phyloP scores from a whole-genome alignment of 1,140 invertebrate species.

The Dendroctonus ponderosae region DNA sequence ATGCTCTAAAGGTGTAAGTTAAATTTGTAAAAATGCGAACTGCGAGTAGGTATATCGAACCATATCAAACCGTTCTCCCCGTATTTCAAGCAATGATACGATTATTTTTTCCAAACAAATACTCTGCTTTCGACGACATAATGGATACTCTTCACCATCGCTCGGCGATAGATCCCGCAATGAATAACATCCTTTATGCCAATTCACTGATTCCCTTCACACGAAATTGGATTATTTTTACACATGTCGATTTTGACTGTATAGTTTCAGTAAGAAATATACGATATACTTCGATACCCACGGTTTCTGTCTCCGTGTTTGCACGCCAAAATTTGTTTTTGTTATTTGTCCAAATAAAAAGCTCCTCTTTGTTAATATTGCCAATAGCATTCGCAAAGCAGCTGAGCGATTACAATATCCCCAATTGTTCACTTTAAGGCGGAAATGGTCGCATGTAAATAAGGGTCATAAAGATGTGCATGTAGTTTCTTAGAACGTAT shows the following conservation, averaged over 20 bases:
- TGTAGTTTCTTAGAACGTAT: too few species aligned
- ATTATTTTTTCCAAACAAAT: slow-evolving; percentile 27
- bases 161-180: slow-evolving; percentile 35
- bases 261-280: slow-evolving; percentile 38
- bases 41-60: too few species aligned
- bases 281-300: slow-evolving; percentile 28
- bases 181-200: slow-evolving; percentile 41
- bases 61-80: background rate
- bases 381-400: slow-evolving; percentile 15
- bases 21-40: too few species aligned
- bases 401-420: slow-evolving; percentile 13
- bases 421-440: too few species aligned
- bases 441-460: too few species aligned
- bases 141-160: slow-evolving; percentile 31
- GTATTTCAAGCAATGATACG: slow-evolving; percentile 18
- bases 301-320: slow-evolving; percentile 19
- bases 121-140: slow-evolving; percentile 26
- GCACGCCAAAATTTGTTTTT: slow-evolving; percentile 25
- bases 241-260: slow-evolving; percentile 41
- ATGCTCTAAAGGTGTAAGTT: too few species aligned
- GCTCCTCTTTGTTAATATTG: slow-evolving; percentile 17
- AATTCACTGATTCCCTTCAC: slow-evolving; percentile 41
- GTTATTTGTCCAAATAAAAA: slow-evolving; percentile 30
- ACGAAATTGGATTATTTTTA: slow-evolving; percentile 44
- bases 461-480: too few species aligned